Conservation (phyloP, 92 coral and sea anemone genomes). For the Nematostella vectensis region DNA sequence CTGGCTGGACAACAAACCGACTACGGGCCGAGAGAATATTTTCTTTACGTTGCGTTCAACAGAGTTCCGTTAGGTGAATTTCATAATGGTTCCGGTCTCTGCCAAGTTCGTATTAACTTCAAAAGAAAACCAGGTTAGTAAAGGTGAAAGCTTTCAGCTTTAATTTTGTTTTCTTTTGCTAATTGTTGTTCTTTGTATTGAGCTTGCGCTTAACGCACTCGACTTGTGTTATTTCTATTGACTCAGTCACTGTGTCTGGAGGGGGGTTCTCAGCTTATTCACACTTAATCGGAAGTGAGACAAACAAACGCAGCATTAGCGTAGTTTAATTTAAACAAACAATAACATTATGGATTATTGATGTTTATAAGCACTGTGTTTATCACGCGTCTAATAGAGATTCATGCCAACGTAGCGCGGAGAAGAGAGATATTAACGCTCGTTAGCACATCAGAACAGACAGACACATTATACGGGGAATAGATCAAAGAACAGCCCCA, state of each 20-base stretch:
- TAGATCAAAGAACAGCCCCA: too few species aligned
- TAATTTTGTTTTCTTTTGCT: neutral
- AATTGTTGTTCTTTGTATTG: neutral
- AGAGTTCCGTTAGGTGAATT: constrained; percentile 69
- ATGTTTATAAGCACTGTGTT: neutral
- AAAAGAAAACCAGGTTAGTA: constrained; percentile 38
- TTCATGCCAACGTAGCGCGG: too few species aligned
- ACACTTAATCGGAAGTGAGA: neutral
- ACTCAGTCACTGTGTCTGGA: too few species aligned
- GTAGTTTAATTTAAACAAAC: neutral
- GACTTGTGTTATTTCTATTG: too few species aligned
- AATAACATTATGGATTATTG: neutral
- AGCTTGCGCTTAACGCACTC: neutral
- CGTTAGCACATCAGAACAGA: neutral
- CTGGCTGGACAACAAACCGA: constrained; percentile 59
- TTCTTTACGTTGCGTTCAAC: constrained; percentile 69
- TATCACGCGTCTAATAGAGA: too few species aligned
- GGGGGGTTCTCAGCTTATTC: neutral
- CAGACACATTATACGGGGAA: constrained; percentile 3
- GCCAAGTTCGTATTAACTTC: constrained; percentile 64
- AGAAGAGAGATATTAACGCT: neutral
- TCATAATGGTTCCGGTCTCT: constrained; percentile 81
- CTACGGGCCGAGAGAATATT: constrained; percentile 75
- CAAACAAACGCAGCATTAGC: constrained; percentile 3
- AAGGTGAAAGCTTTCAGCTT: neutral